Conservation (phyloP, 92 coral and sea anemone species). For the Galaxea fascicularis region DNA sequence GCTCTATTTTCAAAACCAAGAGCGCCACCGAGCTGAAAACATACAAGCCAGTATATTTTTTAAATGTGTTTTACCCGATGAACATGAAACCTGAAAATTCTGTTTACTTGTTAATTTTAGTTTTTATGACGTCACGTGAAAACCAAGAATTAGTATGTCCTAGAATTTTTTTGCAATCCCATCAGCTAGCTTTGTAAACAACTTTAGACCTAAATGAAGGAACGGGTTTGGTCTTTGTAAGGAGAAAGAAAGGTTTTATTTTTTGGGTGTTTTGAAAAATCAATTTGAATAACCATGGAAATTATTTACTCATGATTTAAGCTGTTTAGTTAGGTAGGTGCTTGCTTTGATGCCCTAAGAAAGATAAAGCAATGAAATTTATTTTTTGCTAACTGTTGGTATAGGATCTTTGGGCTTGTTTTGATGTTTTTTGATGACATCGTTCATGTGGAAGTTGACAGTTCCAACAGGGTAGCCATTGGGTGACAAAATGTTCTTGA, state of each 20-base stretch:
- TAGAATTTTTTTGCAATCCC: too few species aligned
- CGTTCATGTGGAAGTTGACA: conserved; percentile 37
- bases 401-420: conserved; percentile 42
- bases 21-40: too few species aligned
- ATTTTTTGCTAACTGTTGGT: conserved; percentile 39
- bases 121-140: too few species aligned
- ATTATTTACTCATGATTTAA: conserved; percentile 26
- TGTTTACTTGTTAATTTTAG: too few species aligned
- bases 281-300: conserved; percentile 32
- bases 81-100: too few species aligned
- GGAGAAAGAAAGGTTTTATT: neutral
- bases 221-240: neutral
- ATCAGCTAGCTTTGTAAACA: neutral
- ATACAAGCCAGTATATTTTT: too few species aligned
- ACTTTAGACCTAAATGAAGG: neutral
- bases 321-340: conserved; percentile 31
- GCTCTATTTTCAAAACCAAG: too few species aligned
- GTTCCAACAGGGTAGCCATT: conserved; percentile 29
- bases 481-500: conserved; percentile 2
- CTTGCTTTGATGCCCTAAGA: conserved; percentile 33
- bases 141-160: too few species aligned
- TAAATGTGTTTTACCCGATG: too few species aligned
- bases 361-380: conserved; percentile 35
- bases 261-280: neutral
- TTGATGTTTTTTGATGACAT: conserved; percentile 15